Conservation (phyloP, 23 tunicate species). For the Phallusia fumigata region DNA sequence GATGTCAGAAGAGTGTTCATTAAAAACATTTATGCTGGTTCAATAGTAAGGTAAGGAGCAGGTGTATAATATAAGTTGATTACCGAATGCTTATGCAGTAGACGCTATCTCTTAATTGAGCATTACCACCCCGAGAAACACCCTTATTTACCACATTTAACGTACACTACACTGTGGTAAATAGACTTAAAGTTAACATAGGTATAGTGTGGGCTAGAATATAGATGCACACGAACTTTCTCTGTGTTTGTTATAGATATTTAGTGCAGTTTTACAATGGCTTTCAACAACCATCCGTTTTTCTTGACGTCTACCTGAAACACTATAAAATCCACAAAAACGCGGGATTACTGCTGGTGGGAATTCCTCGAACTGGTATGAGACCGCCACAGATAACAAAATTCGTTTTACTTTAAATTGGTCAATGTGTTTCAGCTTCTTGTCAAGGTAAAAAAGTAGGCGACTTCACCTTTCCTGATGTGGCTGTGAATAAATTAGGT, state of each 20-base stretch:
- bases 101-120: no score
- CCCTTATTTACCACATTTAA: no score
- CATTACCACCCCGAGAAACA: no score
- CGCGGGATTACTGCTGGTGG: not conserved
- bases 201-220: no score
- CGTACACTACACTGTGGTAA: no score
- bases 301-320: not conserved
- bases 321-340: not conserved
- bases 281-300: not conserved
- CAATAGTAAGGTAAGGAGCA: not conserved
- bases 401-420: not conserved
- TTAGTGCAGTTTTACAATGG: constrained; percentile 4
- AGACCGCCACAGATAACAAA: not conserved
- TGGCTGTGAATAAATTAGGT: not conserved
- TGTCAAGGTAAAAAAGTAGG: not conserved
- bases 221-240: no score
- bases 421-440: not conserved
- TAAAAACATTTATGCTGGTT: not conserved
- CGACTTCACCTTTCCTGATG: not conserved
- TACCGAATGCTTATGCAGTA: no score
- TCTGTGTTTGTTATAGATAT: not conserved
- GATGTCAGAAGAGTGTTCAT: not conserved
- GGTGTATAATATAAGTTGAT: no score
- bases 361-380: not conserved
- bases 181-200: no score